These are phyloP conservation scores for Alcedo atthis DNA, from an alignment of 2,797 vertebrate genomes.

Conservation along the genomic window DNA sequence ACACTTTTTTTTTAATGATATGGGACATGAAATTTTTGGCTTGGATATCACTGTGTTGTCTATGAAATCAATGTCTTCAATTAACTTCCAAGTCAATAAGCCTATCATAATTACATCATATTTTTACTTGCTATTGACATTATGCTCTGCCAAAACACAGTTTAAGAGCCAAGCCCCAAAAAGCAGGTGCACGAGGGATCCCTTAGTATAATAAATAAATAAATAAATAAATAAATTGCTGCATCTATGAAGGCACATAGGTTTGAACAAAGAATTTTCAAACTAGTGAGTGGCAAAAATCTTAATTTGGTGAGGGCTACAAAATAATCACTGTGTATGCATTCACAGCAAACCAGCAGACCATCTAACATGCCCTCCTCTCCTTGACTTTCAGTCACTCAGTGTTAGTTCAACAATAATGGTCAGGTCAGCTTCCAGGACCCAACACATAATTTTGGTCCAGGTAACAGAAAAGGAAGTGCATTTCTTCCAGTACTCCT, in stretches of 20 bases:
- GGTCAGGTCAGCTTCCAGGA: neutral
- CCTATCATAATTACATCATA: neutral
- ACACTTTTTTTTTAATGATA: neutral
- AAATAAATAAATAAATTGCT: neutral
- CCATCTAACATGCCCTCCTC: neutral
- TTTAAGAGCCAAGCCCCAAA: neutral
- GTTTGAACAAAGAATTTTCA: neutral
- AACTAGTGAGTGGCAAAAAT: neutral
- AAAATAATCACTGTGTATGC: neutral
- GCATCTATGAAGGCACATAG: neutral
- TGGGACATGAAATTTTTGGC: neutral
- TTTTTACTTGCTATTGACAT: neutral
- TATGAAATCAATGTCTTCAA: conserved; percentile 10
- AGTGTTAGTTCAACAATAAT: neutral
- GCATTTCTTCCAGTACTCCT: neutral
- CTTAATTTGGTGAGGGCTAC: neutral
- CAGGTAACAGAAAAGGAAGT: neutral
- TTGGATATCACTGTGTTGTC: neutral
- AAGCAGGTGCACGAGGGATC: neutral
- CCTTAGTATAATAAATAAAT: neutral
- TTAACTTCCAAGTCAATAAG: conserved; percentile 8
- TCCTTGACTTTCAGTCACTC: neutral
- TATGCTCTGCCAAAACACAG: neutral
- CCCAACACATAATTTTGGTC: neutral
- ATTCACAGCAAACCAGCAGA: neutral